Evolutionary conservation across 2,113 vertebrate species (phyloP).

Genomic region (Brachyhypopomus occidentalis): DNA sequence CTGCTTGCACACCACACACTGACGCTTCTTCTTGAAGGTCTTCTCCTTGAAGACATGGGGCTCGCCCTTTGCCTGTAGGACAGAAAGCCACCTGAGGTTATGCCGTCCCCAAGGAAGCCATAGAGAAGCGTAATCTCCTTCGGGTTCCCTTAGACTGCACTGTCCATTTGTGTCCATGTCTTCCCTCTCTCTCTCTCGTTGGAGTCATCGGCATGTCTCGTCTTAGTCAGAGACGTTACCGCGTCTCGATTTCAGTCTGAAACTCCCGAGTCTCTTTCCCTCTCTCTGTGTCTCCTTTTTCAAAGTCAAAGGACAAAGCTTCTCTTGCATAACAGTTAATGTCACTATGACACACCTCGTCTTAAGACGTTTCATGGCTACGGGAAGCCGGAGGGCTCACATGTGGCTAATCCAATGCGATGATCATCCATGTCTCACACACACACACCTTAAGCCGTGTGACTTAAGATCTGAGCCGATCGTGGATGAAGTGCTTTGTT

Average conservation of each 20-base stretch:
- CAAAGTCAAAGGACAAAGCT: constrained; percentile 36
- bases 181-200: not conserved
- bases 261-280: not conserved
- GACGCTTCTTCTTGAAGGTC: constrained; percentile 86
- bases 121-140: not conserved
- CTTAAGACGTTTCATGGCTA: not conserved
- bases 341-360: constrained; percentile 41
- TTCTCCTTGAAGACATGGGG: constrained; percentile 89
- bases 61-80: constrained; percentile 79
- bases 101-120: not conserved
- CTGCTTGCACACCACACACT: constrained; percentile 85
- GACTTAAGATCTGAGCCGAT: not conserved
- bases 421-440: not conserved
- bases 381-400: constrained; percentile 6
- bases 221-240: too few relatives aligned
- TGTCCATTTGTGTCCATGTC: not conserved
- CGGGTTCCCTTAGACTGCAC: not conserved
- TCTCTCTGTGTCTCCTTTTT: constrained; percentile 40
- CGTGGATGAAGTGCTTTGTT: not conserved
- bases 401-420: constrained; percentile 1
- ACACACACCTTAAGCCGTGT: too few relatives aligned
- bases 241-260: too few relatives aligned
- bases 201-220: too few relatives aligned
- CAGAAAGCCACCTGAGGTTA: constrained; percentile 49
- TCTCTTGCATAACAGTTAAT: constrained; percentile 40